These are phyloP conservation scores for Ostrea denselamellosa DNA, from an alignment of 1,140 invertebrate genomes.

Conservation along the genomic window DNA sequence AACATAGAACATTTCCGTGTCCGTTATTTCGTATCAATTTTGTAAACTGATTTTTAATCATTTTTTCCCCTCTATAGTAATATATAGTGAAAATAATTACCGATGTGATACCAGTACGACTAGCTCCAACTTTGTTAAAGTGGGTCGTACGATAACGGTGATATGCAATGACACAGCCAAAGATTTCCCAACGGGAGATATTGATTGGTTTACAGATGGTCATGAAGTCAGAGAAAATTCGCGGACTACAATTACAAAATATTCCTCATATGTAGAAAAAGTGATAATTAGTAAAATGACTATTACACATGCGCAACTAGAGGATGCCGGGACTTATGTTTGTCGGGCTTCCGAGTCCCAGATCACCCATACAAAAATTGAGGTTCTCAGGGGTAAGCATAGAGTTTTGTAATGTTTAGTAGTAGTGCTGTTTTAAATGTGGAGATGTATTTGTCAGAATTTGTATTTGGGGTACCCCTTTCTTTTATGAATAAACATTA, in stretches of 20 bases:
- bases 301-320: slow-evolving; percentile 59
- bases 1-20: too few relatives aligned
- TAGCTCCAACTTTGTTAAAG: slow-evolving; percentile 42
- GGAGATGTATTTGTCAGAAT: background rate
- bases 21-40: too few relatives aligned
- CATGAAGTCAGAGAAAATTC: slow-evolving; percentile 57
- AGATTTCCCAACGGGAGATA: slow-evolving; percentile 44
- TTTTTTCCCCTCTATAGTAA: too few relatives aligned
- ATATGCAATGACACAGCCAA: slow-evolving; percentile 44
- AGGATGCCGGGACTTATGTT: slow-evolving; percentile 64
- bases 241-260: slow-evolving; percentile 60
- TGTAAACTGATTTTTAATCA: too few relatives aligned
- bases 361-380: slow-evolving; percentile 62
- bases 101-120: too few relatives aligned
- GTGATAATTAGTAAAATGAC: slow-evolving; percentile 64
- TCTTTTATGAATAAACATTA: background rate
- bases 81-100: too few relatives aligned
- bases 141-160: slow-evolving; percentile 44
- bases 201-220: slow-evolving; percentile 51
- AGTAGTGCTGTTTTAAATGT: background rate
- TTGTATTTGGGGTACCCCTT: background rate
- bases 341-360: slow-evolving; percentile 63
- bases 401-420: background rate
- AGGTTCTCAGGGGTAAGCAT: slow-evolving; percentile 66
- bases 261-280: slow-evolving; percentile 56